A percentile compares a stretch with the other conserved stretches of the same genome.
These are phyloP conservation scores for Caenorhabditis sp. DNA, from an alignment of 2,888 invertebrate species.

Conservation along the genomic window DNA sequence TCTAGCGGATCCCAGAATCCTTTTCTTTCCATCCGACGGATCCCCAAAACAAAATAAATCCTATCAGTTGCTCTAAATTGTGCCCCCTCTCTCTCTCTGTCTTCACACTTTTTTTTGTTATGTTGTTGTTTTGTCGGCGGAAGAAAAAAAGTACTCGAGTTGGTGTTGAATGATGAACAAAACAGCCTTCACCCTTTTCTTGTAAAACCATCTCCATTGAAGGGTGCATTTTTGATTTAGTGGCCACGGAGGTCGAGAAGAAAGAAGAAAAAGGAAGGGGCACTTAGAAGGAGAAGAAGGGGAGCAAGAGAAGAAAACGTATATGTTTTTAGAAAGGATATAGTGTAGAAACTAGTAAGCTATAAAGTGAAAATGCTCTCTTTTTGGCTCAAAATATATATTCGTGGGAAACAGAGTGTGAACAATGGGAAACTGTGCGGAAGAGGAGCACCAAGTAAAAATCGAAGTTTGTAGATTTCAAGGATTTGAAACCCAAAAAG, in stretches of 20 bases:
- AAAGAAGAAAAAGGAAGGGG: conserved; percentile 27
- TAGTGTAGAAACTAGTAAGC: conserved; percentile 51
- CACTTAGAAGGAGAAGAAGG: conserved; percentile 31
- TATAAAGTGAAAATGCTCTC: conserved; percentile 16
- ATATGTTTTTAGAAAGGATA: conserved; percentile 47
- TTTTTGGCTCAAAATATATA: conserved; percentile 32
- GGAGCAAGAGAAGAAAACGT: conserved; percentile 34
- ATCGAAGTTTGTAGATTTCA: neutral
- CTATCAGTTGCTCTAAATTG: conserved; percentile 5
- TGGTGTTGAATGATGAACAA: conserved; percentile 24
- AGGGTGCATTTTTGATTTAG: conserved; percentile 56
- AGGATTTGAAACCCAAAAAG: neutral
- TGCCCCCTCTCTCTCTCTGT: neutral
- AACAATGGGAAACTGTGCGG: neutral
- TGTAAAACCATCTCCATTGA: conserved; percentile 51
- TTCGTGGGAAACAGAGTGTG: conserved; percentile 42
- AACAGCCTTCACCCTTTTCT: conserved; percentile 14
- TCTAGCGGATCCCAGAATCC: no score
- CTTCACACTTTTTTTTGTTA: neutral
- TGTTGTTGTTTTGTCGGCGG: conserved; percentile 8
- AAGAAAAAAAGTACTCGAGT: conserved; percentile 13
- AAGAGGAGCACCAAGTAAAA: neutral
- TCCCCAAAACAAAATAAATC: neutral
- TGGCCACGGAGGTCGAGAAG: conserved; percentile 39
- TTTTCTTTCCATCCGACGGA: no score